Evolutionary conservation across 2,888 invertebrate species (phyloP), one percentile per base, ranked within the genome.

Genomic region (Anticlea derivata): DNA sequence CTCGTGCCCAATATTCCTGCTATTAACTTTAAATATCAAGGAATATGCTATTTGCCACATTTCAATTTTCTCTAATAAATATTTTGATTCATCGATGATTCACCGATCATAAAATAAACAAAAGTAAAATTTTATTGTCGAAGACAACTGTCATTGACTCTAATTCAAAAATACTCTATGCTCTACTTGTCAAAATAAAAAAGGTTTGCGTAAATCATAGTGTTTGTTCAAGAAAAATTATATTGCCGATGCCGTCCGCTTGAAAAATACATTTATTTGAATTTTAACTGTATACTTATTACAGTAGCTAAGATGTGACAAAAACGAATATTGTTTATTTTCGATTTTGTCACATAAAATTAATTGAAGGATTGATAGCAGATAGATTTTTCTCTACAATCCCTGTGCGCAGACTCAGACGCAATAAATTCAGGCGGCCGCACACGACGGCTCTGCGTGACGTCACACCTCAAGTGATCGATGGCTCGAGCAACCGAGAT

Each of bases 401-500:
- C 76, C 78, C 69, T 75, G 73, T 86, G 86, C 82, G 85, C 86
- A 83, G 82, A 78, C 85, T 86, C 89, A 82, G 81, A 78, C 84
- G 88, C 89, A 82, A 90, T 90, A 90, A 90, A 90, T 90, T 80
- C 76, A 79, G 76, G 62, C 74, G 88, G 89, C 89, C 89, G 86
- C 90, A 90, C 89, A 91, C 91, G 91, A 89, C 79, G 91, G 83
- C 88, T 78, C 87, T 78, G 88, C 86, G 85, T 89, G 89, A 90
- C 89, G 90, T 89, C 89, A 91, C 90, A 89, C 87, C 83, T 82
- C 74, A 71, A 69, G 81, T 90, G 90, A 90, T 90, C 86, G 89
- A 90, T 89, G 83, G 85, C 76, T 65, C 56, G 81, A 72, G 73
- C 64, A 78, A 84, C 73, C 55, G 79, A 78, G 83, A 83, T 65